phyloP scores from a whole-genome alignment of 2,113 vertebrate genomes.

The Picathartes gymnocephalus region DNA sequence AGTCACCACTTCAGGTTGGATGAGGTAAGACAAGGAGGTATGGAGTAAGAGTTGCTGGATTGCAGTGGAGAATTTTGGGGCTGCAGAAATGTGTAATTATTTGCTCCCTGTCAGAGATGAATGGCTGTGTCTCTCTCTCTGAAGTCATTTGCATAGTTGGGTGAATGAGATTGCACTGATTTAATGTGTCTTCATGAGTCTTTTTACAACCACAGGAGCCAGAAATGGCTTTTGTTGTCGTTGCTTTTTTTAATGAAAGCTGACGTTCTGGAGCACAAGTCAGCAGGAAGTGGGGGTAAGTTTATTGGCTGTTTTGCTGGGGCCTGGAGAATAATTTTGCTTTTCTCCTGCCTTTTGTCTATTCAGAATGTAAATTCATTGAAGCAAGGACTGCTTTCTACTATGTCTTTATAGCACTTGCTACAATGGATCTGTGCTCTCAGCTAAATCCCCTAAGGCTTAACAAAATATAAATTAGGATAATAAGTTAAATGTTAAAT shows the following conservation, averaged over 20 bases:
- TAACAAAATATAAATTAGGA: slow-evolving; percentile 58
- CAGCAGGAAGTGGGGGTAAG: slow-evolving; percentile 40
- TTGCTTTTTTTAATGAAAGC: slow-evolving; percentile 39
- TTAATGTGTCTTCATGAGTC: slow-evolving; percentile 26
- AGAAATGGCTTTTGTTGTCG: slow-evolving; percentile 52
- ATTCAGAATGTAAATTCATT: slow-evolving; percentile 51
- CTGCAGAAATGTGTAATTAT: neutral
- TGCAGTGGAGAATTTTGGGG: neutral
- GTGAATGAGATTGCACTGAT: slow-evolving; percentile 22
- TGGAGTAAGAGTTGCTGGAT: fast-evolving
- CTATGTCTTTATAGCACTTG: slow-evolving; percentile 28
- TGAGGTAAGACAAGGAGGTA: neutral
- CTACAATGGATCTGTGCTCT: slow-evolving; percentile 31
- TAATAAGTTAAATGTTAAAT: slow-evolving; percentile 39
- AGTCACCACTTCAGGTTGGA: neutral
- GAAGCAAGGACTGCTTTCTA: slow-evolving; percentile 30
- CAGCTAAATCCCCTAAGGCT: slow-evolving; percentile 27
- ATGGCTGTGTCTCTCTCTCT: neutral
- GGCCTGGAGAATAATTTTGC: slow-evolving; percentile 55
- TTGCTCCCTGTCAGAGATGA: neutral
- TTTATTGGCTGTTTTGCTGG: slow-evolving; percentile 61
- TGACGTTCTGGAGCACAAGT: slow-evolving; percentile 38
- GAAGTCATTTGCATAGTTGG: slow-evolving; percentile 5
- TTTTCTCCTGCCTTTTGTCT: slow-evolving; percentile 60
- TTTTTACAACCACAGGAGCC: slow-evolving; percentile 39